phyloP scores from a whole-genome alignment of 2,888 invertebrate genomes.

The Heliothis peltigera region DNA sequence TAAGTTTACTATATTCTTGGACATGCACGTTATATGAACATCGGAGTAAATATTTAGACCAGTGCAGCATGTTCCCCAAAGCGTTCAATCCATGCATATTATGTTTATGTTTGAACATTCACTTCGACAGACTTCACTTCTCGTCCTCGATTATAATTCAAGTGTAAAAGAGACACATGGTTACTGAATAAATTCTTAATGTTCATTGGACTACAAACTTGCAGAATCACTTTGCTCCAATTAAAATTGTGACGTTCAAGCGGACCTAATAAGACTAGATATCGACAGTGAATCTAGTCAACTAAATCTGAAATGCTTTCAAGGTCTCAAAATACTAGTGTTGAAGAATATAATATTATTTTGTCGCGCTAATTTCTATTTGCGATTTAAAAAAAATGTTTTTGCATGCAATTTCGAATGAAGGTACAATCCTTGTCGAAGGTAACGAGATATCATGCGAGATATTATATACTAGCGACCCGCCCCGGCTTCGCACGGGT shows the following conservation, averaged over 20 bases:
- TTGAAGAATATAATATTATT: too few relatives aligned
- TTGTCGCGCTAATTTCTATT: too few relatives aligned
- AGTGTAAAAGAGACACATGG: neutral
- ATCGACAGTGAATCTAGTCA: neutral
- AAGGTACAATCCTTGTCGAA: too few relatives aligned
- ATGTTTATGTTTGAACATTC: neutral
- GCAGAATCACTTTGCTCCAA: neutral
- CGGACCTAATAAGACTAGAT: neutral
- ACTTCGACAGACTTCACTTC: neutral
- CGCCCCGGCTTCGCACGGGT: too few relatives aligned
- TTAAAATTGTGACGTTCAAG: slow-evolving; percentile 2
- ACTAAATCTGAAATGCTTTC: neutral
- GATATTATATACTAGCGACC: too few relatives aligned
- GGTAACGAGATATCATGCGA: too few relatives aligned
- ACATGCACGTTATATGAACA: neutral
- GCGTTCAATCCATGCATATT: neutral
- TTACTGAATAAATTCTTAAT: neutral
- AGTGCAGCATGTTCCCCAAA: neutral
- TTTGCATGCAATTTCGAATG: too few relatives aligned
- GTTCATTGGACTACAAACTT: neutral
- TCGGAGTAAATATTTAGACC: neutral
- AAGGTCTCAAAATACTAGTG: neutral
- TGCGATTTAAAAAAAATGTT: too few relatives aligned
- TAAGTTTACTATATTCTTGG: neutral
- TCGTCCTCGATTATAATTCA: neutral